Evolutionary conservation across 2,888 invertebrate genomes (phyloP).

Genomic region (Dryadula phaetusa): DNA sequence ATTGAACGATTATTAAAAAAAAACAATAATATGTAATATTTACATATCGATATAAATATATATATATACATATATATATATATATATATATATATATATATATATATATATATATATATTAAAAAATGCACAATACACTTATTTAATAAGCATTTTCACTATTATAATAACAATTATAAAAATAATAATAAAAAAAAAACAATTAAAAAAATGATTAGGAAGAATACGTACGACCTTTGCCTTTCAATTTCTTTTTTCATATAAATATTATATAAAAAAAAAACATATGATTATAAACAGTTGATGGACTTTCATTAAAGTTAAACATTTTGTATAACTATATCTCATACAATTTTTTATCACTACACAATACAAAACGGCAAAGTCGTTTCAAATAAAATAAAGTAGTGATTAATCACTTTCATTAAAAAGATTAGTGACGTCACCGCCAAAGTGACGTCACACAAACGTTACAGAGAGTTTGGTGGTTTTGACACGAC

Average conservation of each 20-base stretch:
- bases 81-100: slow-evolving; percentile 1
- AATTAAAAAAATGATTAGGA: slow-evolving; percentile 6
- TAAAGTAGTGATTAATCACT: not conserved
- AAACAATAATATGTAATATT: slow-evolving; percentile 8
- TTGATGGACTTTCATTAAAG: slow-evolving; percentile 17
- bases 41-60: slow-evolving; percentile 7
- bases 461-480: not conserved
- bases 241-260: slow-evolving; percentile 4
- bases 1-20: not conserved
- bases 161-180: too few relatives aligned
- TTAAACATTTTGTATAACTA: slow-evolving; percentile 17
- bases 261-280: slow-evolving; percentile 9
- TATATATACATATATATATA: slow-evolving; percentile 3
- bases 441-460: slow-evolving; percentile 1
- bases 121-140: slow-evolving; percentile 2
- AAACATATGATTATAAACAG: slow-evolving; percentile 18
- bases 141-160: slow-evolving; percentile 19
- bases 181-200: too few relatives aligned
- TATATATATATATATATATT: not conserved
- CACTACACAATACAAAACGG: not conserved
- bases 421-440: not conserved
- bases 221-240: not conserved
- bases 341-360: slow-evolving; percentile 17
- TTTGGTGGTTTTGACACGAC: not conserved
- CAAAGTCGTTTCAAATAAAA: slow-evolving; percentile 15